Base-by-base conservation (phyloP, 2,888 invertebrate species). In the Plagiodera versicolora region DNA sequence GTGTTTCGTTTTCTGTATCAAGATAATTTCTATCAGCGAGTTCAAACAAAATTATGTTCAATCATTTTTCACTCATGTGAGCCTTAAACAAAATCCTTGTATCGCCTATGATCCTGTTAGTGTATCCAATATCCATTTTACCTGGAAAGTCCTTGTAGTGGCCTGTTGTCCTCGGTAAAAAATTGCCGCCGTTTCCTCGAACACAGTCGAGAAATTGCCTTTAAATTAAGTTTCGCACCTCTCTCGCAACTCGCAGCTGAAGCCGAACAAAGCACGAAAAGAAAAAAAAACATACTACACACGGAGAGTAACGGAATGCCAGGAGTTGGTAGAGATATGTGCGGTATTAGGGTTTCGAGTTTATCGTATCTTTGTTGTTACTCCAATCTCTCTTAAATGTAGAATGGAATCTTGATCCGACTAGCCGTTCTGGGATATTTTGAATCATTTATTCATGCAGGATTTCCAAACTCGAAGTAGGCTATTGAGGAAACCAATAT, bases 211-310 rank as follows among this genome's bases (percentile, higher is more conserved):
- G 58, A 49, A 58, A 61, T 61, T 61, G 61, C 57, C 57, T 58
- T 58, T 58, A 61, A 61, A 61, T 61, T 58, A 58, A 50, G 58
- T 61, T 61, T 61, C 52, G 61, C 54, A 50, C 55, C 60, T 60
- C 14, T n/a, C n/a, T n/a, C n/a, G n/a, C n/a, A n/a, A n/a, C n/a
- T 39, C 39, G 39, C 14, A 39, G 39, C 39, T 39, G 39, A 39
- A 39, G 39, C 39, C 11, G 39, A 39, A 39, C 39, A 39, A 39
- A 39, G 39, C 39, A 14, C 39, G 39, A 39, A 24, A 44, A 14
- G 14, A 53, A 44, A 53, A 39, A 20, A 14, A 51, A 16, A 39
- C 17, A 8, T n/a, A n/a, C n/a, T n/a, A n/a, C n/a, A n/a, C n/a
- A n/a, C n/a, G 5, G 44, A 6, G 17, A 17, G 53, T 44, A 24